Conservation (phyloP, 30 jellyfish, hydroid and myxozoan genomes). For the Chironex yamaguchii region DNA sequence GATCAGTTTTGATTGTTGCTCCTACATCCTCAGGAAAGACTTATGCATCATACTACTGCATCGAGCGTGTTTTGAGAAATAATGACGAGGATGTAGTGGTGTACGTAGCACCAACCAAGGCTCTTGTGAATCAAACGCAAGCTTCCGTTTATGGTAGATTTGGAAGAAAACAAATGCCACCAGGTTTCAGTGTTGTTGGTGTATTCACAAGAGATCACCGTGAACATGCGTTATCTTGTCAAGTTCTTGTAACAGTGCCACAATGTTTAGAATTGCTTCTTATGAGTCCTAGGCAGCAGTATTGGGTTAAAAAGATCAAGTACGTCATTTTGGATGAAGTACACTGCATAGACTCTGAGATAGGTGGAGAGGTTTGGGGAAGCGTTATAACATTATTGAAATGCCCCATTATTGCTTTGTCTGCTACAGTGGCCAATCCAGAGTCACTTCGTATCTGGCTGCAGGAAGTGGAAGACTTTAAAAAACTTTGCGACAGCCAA, state of each 20-base stretch:
- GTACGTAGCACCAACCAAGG: conserved; percentile 59
- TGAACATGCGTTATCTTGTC: conserved; percentile 4
- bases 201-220: conserved; percentile 48
- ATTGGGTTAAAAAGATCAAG: too few species aligned
- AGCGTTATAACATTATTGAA: too few species aligned
- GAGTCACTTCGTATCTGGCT: too few species aligned
- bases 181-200: conserved; percentile 29
- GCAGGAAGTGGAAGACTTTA: too few species aligned
- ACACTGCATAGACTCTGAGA: too few species aligned
- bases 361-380: too few species aligned
- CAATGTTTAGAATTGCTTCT: conserved; percentile 47
- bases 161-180: conserved; percentile 17
- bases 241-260: conserved; percentile 50
- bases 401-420: too few species aligned
- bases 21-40: conserved; percentile 61
- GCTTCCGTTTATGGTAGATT: conserved; percentile 8
- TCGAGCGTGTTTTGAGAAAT: conserved; percentile 18
- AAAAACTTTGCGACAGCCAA: too few species aligned
- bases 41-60: conserved; percentile 53
- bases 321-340: too few species aligned
- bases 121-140: conserved; percentile 43
- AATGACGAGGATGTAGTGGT: conserved; percentile 43
- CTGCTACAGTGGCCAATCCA: too few species aligned
- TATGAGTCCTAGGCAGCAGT: too few species aligned
- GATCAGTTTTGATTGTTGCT: conserved; percentile 53